Conservation (phyloP, 2,113 vertebrate genomes). For the Vulpes lagopus region DNA sequence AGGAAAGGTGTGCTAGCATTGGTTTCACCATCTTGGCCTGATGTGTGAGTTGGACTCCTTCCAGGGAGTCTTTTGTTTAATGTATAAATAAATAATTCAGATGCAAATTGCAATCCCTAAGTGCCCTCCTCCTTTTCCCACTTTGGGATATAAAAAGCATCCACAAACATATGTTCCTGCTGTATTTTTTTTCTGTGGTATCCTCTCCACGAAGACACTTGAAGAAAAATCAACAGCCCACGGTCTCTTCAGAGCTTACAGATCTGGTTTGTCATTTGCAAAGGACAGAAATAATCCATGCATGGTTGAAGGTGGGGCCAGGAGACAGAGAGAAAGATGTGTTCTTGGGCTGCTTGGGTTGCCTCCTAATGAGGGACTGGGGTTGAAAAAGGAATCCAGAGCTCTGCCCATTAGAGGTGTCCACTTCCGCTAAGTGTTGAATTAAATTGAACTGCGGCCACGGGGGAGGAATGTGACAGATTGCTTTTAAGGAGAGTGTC, state of each 20-base stretch:
- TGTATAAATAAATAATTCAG: slow-evolving; percentile 61
- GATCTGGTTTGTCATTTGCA: slow-evolving; percentile 31
- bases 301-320: background rate
- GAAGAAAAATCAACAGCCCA: background rate
- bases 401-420: background rate
- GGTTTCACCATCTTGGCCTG: background rate
- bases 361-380: background rate
- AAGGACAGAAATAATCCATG: background rate
- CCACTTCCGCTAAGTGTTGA: background rate
- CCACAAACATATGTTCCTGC: slow-evolving; percentile 57
- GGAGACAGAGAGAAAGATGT: background rate
- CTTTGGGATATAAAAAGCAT: slow-evolving; percentile 64
- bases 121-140: background rate
- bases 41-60: background rate
- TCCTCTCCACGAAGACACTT: background rate
- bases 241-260: background rate
- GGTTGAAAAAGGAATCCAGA: background rate
- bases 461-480: background rate
- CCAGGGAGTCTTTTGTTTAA: slow-evolving; percentile 50
- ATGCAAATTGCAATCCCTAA: slow-evolving; percentile 51
- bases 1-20: background rate
- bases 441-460: background rate
- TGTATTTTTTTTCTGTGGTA: background rate
- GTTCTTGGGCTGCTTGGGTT: background rate
- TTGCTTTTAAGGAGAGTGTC: background rate